These are phyloP conservation scores for Andrena chrysosceles DNA, from an alignment of 2,888 invertebrate genomes.

Conservation along the genomic window DNA sequence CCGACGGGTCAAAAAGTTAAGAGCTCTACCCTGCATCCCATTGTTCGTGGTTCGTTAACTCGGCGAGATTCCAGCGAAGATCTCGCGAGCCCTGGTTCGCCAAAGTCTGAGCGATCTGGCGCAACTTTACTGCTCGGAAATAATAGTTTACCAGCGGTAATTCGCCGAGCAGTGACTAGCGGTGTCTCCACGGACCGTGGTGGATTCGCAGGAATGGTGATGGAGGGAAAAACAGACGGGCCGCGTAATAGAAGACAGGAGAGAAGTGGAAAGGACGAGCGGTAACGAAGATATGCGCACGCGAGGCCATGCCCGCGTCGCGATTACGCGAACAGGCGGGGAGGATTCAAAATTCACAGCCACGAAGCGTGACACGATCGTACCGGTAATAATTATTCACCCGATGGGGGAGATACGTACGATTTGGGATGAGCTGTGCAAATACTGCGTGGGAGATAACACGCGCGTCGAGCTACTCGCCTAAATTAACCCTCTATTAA, in stretches of 20 bases:
- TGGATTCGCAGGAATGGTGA: neutral
- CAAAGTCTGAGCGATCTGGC: neutral
- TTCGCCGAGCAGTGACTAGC: neutral
- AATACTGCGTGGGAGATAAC: slow-evolving; percentile 84
- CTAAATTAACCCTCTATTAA: slow-evolving; percentile 83
- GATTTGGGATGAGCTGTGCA: slow-evolving; percentile 80
- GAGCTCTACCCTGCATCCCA: neutral
- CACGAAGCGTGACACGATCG: slow-evolving; percentile 75
- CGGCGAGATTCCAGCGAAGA: neutral
- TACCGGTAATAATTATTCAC: slow-evolving; percentile 77
- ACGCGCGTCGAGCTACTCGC: slow-evolving; percentile 75
- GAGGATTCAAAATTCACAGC: slow-evolving; percentile 75
- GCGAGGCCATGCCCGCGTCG: slow-evolving; percentile 16
- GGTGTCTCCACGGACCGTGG: neutral
- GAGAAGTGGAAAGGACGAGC: neutral
- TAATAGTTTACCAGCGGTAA: neutral
- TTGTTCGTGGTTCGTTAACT: slow-evolving; percentile 28
- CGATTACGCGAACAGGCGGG: slow-evolving; percentile 50
- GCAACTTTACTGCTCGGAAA: neutral
- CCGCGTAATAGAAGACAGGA: neutral
- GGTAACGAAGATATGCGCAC: slow-evolving; percentile 14
- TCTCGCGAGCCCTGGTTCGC: neutral
- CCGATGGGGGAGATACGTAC: slow-evolving; percentile 76
- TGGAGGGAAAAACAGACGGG: neutral
- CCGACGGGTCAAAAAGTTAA: too few relatives aligned